These are phyloP conservation scores for Chelmon rostratus DNA, from an alignment of 2,797 vertebrate genomes.

Conservation along the genomic window DNA sequence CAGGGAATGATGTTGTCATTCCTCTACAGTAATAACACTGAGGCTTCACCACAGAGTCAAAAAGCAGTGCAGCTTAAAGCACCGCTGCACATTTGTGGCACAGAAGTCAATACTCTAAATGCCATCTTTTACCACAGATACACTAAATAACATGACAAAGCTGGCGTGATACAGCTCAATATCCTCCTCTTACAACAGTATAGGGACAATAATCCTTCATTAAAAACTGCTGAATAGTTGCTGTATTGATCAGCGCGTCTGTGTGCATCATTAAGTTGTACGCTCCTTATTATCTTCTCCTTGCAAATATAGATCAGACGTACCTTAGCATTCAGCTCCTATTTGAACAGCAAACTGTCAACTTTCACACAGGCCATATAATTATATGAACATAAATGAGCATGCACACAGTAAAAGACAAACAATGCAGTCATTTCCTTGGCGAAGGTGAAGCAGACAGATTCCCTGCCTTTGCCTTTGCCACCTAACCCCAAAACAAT, in stretches of 20 bases:
- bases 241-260: slow-evolving; percentile 56
- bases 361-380: background rate
- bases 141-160: slow-evolving; percentile 34
- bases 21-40: slow-evolving; percentile 22
- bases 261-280: slow-evolving; percentile 55
- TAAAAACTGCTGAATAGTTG: slow-evolving; percentile 57
- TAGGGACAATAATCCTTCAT: slow-evolving; percentile 42
- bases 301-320: slow-evolving; percentile 52
- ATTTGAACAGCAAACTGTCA: slow-evolving; percentile 31
- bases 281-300: slow-evolving; percentile 30
- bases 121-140: slow-evolving; percentile 43
- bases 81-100: slow-evolving; percentile 23
- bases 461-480: background rate
- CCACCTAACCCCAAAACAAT: background rate
- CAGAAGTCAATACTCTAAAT: slow-evolving; percentile 36
- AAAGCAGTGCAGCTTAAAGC: slow-evolving; percentile 24
- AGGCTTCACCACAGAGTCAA: slow-evolving; percentile 9
- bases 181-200: slow-evolving; percentile 35
- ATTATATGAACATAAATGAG: slow-evolving; percentile 17
- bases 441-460: slow-evolving; percentile 14
- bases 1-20: slow-evolving; percentile 30
- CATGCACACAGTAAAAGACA: background rate
- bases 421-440: slow-evolving; percentile 24
- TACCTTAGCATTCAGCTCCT: slow-evolving; percentile 22
- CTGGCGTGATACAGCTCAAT: slow-evolving; percentile 35